These are phyloP conservation scores for Rutpela maculata DNA, from an alignment of 2,888 invertebrate genomes.

Conservation along the genomic window DNA sequence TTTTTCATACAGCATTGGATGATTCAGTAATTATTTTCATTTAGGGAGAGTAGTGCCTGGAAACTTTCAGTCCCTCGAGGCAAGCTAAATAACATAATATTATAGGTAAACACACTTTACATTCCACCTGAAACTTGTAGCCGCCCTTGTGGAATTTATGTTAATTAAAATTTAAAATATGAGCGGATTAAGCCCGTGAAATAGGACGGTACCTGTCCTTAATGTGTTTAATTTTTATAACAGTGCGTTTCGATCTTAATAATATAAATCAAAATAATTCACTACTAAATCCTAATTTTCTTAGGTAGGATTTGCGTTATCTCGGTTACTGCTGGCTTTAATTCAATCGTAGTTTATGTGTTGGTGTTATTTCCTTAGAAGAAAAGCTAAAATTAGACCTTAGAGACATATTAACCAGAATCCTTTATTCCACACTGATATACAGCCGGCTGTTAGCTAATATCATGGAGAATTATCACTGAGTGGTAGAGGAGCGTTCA, in stretches of 20 bases:
- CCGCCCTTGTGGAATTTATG: conserved; percentile 27
- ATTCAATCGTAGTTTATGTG: not conserved
- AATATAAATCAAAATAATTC: not conserved
- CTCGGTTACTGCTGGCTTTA: not conserved
- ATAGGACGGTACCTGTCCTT: not conserved
- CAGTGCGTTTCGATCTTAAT: not conserved
- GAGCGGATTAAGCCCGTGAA: conserved; percentile 15
- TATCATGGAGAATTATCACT: no score
- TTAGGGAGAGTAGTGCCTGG: conserved; percentile 10
- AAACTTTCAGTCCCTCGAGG: conserved; percentile 21
- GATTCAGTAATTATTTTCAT: conserved; percentile 22
- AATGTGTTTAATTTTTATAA: conserved; percentile 17
- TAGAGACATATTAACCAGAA: not conserved
- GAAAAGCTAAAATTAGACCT: not conserved
- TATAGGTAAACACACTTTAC: conserved; percentile 6
- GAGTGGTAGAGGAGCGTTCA: no score
- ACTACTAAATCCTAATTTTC: not conserved
- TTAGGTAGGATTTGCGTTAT: not conserved
- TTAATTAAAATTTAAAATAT: conserved; percentile 33
- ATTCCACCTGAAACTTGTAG: conserved; percentile 8
- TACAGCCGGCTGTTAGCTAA: no score
- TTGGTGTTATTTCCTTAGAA: not conserved
- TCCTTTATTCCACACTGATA: not conserved
- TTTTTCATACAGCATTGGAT: conserved; percentile 5
- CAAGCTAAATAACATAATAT: conserved; percentile 9